Evolutionary conservation across 2,888 invertebrate genomes (phyloP).

Genomic region (Osedax fenrisi): DNA sequence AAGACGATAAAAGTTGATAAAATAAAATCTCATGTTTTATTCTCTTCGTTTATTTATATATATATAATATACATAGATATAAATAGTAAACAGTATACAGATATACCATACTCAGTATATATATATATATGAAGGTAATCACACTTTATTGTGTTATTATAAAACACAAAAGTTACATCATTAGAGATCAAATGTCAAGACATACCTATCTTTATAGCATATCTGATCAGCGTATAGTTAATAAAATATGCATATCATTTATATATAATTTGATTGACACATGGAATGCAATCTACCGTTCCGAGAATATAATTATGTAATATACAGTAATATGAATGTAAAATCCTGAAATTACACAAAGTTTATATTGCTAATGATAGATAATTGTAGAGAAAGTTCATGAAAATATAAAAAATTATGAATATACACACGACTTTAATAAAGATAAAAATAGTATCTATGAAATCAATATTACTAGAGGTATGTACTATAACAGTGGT

Average conservation of each 20-base stretch:
- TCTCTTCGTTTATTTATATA: no score
- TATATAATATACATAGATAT: no score
- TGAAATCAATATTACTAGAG: neutral
- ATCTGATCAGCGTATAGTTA: neutral
- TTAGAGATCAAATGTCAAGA: no score
- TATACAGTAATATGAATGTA: neutral
- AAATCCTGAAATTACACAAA: neutral
- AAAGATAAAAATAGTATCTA: neutral
- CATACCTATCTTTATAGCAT: no score
- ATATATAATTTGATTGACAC: neutral
- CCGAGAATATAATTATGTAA: neutral
- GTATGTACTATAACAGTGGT: no score
- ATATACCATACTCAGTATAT: no score
- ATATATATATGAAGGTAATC: no score
- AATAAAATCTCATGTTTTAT: no score
- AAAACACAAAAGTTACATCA: no score
- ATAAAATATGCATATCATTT: neutral
- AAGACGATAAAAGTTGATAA: no score
- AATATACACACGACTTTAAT: neutral
- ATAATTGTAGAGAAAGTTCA: neutral
- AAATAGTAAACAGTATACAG: no score
- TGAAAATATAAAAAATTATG: neutral
- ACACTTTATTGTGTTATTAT: neutral
- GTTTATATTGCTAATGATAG: neutral
- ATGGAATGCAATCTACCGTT: neutral